These are phyloP conservation scores for Leptinotarsa haldemani DNA, from an alignment of 2,888 invertebrate species.

Conservation along the genomic window DNA sequence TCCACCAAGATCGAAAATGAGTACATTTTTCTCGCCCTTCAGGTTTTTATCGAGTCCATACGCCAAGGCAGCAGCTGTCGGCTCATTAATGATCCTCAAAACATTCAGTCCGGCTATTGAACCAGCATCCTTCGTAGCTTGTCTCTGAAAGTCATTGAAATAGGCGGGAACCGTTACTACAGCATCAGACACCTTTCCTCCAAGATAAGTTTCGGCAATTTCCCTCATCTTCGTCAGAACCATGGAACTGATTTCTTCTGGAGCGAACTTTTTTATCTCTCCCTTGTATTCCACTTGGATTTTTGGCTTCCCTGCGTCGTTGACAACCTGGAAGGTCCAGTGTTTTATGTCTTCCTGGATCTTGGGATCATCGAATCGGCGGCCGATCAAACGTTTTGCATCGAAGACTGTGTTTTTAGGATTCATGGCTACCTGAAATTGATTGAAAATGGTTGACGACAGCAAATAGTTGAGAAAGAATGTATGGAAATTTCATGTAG, in stretches of 20 bases:
- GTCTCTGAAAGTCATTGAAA: constrained; percentile 85
- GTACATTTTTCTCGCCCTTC: constrained; percentile 79
- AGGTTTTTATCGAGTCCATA: constrained; percentile 84
- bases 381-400: constrained; percentile 86
- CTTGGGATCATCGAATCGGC: constrained; percentile 80
- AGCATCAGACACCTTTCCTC: constrained; percentile 77
- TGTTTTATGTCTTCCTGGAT: constrained; percentile 86
- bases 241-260: constrained; percentile 89
- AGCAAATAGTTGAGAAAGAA: no score
- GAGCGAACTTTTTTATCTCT: constrained; percentile 80
- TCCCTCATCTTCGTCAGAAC: constrained; percentile 87
- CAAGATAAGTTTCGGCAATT: constrained; percentile 81
- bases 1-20: constrained; percentile 84
- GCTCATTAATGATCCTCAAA: constrained; percentile 90
- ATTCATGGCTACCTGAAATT: constrained; percentile 78
- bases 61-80: constrained; percentile 88
- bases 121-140: constrained; percentile 87
- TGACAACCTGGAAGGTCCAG: constrained; percentile 83
- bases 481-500: no score
- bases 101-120: constrained; percentile 87
- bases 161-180: constrained; percentile 88
- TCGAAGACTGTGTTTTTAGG: constrained; percentile 85
- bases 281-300: constrained; percentile 81
- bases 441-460: neutral
- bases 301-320: constrained; percentile 78